Conservation (phyloP, 2,113 vertebrate species). For the Podiceps cristatus region DNA sequence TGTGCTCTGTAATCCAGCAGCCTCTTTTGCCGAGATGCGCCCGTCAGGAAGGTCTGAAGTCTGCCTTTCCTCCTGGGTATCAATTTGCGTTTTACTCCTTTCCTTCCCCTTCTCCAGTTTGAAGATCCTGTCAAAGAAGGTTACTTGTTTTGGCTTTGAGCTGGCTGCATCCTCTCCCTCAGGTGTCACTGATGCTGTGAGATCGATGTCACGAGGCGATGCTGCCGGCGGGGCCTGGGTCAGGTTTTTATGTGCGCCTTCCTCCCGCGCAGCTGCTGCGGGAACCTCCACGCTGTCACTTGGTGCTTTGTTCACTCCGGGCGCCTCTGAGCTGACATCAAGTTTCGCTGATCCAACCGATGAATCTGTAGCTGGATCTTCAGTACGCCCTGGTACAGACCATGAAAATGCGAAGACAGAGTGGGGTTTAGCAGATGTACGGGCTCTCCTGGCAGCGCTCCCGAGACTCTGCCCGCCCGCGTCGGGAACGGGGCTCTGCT, state of each 20-base stretch:
- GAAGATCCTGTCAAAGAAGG: constrained; percentile 83
- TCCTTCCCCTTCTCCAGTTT: constrained; percentile 73
- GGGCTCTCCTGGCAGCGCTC: constrained; percentile 58
- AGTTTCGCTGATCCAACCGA: neutral
- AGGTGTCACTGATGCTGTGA: neutral
- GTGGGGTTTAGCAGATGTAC: constrained; percentile 69
- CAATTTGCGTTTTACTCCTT: neutral
- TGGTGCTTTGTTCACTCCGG: constrained; percentile 33
- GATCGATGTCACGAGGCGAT: neutral
- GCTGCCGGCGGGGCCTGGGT: neutral
- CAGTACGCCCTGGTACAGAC: constrained; percentile 77
- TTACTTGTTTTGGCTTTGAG: constrained; percentile 41
- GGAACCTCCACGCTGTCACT: constrained; percentile 22
- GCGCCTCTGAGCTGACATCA: constrained; percentile 39
- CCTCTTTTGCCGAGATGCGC: neutral
- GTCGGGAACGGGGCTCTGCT: neutral
- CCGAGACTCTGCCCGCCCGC: constrained; percentile 63
- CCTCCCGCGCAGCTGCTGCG: neutral
- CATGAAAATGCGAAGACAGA: constrained; percentile 72
- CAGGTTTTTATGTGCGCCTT: neutral
- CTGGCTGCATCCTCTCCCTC: neutral
- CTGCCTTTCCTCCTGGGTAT: neutral
- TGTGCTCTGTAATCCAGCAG: neutral
- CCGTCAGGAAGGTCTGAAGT: neutral
- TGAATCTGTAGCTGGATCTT: constrained; percentile 49